Evolutionary conservation across 2,888 invertebrate genomes (phyloP), one percentile per base, ranked within the genome.

Genomic region (Hedychridium roseum): DNA sequence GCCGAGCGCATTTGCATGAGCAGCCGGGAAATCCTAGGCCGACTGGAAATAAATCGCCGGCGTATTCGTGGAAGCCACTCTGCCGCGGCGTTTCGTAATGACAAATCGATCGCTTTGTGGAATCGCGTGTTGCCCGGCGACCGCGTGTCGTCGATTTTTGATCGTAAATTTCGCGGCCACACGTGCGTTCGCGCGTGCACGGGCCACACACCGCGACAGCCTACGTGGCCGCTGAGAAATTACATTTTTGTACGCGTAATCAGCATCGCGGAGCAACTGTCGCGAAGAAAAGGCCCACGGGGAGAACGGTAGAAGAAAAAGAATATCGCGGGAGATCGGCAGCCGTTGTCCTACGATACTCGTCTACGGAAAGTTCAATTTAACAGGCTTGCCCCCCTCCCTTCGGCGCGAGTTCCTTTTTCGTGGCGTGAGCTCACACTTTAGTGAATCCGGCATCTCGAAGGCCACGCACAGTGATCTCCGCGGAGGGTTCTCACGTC

Each of bases 401-500:
- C 15, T 46, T 35, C 34, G 16, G 14, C 27, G 7, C 26, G 7
- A 14, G 1, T 28, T 7, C 12, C 27, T 28, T 20, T 6, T n/a
- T 23, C 4, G 11, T 3, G 23, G 14, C 35, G 45, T 43, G 53
- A 51, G 45, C 45, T 46, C 40, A 37, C 37, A 37, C 59, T 63
- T 63, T 63, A 54, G 42, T 54, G 44, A 30, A 35, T 47, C 41
- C 50, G 47, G 44, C 51, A 48, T 40, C 48, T 20, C 40, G 60
- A 62, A 56, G 62, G 56, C 56, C 59, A 56, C 51, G 51, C 50
- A 61, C n/a, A 60, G 61, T 49, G 62, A 60, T 59, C 54, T 31
- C 12, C 64, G 40, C 48, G 50, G 54, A 61, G 62, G 62, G 68
- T 74, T 74, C 75, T 71, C 75, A 73, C 72, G 73, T 71, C 70